Base-by-base conservation (phyloP, 2,888 invertebrate genomes). In the Drosophila atripex region DNA sequence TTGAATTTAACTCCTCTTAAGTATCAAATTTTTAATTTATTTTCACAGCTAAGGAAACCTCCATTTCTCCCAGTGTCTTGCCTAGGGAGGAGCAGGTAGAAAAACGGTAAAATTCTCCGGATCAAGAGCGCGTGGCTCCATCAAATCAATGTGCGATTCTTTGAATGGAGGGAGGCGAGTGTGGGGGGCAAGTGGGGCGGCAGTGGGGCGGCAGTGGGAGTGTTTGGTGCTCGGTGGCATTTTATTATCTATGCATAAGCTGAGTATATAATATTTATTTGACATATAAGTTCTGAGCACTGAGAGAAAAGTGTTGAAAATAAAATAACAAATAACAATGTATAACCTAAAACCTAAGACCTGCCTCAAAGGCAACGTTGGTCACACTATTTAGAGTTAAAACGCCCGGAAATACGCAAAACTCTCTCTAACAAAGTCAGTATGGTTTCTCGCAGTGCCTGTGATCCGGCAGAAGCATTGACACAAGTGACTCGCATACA, bases 401-500 rank as follows among this genome's bases (percentile, higher is more conserved):
- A 25, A 25, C 8, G 8, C 39, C 8, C 16, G 2, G 2, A 32
- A 32, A 6, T 5, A n/a, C 5, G 39, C 8, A 3, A 2, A 9
- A 14, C 0, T 2, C 14, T 14, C 14, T 1, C 12, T 4, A 12
- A 3, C 1, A 14, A 11, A 3, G n/a, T 38, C 53, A 32, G 14
- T 30, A 3, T 18, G 11, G 6, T 53, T 54, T 59, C 12, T 38
- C 5, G 8, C 6, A 14, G 21, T 12, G 21, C 12, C 14, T 38
- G n/a, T 30, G 50, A 61, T 51, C 43, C 43, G 43, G 14, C 61
- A 51, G 7, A 61, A 45, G 43, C 77, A 61, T 72, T 57, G 70
- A 73, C 77, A 80, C 78, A 78, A 78, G 83, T 82, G 83, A 77
- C 65, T 82, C 56, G 51, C 53, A 74, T 50, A 61, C 50, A 59